Percentiles rank a stretch among this genome's conserved stretches.
Conservation (phyloP, 2,888 invertebrate species). For the Nephrocerus scutellatus region DNA sequence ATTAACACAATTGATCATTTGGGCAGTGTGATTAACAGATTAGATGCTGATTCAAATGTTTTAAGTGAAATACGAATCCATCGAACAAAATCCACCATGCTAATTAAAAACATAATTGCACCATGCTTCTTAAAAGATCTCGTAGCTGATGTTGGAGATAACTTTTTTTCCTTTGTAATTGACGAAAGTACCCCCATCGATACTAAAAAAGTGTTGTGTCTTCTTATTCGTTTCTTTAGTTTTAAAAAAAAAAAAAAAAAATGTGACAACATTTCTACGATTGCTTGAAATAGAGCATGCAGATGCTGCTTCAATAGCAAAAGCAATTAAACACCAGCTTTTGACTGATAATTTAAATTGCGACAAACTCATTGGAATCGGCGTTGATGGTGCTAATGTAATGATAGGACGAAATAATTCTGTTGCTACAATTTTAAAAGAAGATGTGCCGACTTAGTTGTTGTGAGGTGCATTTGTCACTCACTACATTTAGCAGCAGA, state of each 20-base stretch:
- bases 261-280: slow-evolving; percentile 2
- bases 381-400: slow-evolving; percentile 4
- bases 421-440: slow-evolving; percentile 1
- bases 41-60: slow-evolving; percentile 1
- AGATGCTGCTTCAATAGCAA: background rate
- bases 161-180: slow-evolving; percentile 1
- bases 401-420: slow-evolving; percentile 6
- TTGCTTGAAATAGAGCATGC: too few species aligned
- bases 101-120: slow-evolving; percentile 2
- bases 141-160: slow-evolving; percentile 1
- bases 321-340: background rate
- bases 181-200: slow-evolving; percentile 5
- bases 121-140: slow-evolving; percentile 3
- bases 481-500: slow-evolving; percentile 11
- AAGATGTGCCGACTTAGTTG: too few species aligned
- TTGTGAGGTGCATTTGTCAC: slow-evolving; percentile 1
- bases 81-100: slow-evolving; percentile 3
- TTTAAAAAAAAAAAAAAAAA: background rate
- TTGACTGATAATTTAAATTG: background rate
- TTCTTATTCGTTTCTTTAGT: slow-evolving; percentile 5
- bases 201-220: background rate
- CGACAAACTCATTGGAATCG: slow-evolving; percentile 5
- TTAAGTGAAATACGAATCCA: slow-evolving; percentile 3
- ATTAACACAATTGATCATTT: background rate
- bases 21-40: background rate